Conservation (phyloP, 2,113 vertebrate genomes). For the Xiphias gladius region DNA sequence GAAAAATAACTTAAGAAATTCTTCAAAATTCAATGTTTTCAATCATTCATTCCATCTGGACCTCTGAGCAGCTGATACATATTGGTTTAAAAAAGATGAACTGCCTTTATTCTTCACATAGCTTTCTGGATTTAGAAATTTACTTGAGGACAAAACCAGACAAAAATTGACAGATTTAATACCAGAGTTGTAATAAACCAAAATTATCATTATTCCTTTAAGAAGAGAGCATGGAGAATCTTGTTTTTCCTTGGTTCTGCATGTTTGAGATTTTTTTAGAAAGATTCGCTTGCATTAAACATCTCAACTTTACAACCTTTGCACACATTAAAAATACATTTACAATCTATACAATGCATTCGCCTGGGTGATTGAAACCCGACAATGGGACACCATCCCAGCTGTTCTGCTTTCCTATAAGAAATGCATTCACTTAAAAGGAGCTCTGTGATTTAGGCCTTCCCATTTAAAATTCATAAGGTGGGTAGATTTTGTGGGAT, state of each 20-base stretch:
- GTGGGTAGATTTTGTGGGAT: conserved; percentile 76
- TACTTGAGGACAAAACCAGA: not conserved
- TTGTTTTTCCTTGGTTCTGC: not conserved
- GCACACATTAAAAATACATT: conserved; percentile 63
- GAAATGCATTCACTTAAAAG: conserved; percentile 75
- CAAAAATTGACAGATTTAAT: not conserved
- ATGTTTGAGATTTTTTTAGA: not conserved
- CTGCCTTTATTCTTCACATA: conserved; percentile 13
- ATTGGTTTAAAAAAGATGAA: conserved; percentile 11
- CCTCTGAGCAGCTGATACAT: conserved; percentile 10
- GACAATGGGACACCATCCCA: conserved; percentile 40
- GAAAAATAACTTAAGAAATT: not conserved
- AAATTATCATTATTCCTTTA: not conserved
- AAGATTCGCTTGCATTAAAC: conserved; percentile 9
- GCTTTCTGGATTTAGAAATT: conserved; percentile 1
- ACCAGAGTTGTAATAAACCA: not conserved
- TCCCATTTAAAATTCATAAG: conserved; percentile 80
- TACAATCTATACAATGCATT: conserved; percentile 43
- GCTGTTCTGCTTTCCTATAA: conserved; percentile 66
- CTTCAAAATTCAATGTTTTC: conserved; percentile 9
- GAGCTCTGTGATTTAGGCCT: conserved; percentile 67
- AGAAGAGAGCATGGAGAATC: not conserved
- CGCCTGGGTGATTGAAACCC: not conserved
- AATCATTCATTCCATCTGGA: conserved; percentile 18
- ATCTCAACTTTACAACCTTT: conserved; percentile 34